A percentile compares a stretch with the other conserved stretches of the same genome.
These are phyloP conservation scores for Aradus depressus DNA, from an alignment of 2,888 invertebrate species.

Conservation along the genomic window DNA sequence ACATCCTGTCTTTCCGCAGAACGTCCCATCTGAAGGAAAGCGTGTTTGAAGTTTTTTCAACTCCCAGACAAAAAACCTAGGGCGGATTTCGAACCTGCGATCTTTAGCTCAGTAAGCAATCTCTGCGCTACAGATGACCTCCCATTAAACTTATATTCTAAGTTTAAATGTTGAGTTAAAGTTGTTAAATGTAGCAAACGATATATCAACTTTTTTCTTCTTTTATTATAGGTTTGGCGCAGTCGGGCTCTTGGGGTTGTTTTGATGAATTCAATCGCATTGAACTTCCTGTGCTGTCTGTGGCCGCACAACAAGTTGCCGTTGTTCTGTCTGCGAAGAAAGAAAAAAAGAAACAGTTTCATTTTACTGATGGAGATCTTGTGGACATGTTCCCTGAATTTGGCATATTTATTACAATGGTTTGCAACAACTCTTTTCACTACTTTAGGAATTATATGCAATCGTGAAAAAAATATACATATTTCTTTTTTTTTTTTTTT, in stretches of 20 bases:
- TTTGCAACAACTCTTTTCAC: constrained; percentile 35
- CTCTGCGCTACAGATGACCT: no score
- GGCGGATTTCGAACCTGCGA: no score
- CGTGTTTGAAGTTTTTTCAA: no score
- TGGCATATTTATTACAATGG: constrained; percentile 96
- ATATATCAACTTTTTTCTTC: background rate
- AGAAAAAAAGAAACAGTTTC: constrained; percentile 80
- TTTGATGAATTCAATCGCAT: constrained; percentile 96
- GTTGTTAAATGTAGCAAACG: no score
- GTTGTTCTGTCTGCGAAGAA: constrained; percentile 85
- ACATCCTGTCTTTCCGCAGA: no score
- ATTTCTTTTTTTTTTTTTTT: constrained; percentile 24
- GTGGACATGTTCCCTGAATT: constrained; percentile 91
- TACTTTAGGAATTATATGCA: no score
- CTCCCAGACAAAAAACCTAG: no score
- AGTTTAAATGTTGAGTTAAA: no score
- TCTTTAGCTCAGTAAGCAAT: no score
- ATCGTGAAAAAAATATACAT: background rate
- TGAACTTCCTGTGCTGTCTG: constrained; percentile 84
- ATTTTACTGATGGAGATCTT: constrained; percentile 88
- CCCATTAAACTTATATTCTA: no score
- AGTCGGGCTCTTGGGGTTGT: constrained; percentile 96
- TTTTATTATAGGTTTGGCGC: constrained; percentile 55
- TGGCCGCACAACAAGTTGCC: constrained; percentile 94
- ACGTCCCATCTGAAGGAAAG: no score